A percentile compares a stretch with the other conserved stretches of the same genome.
phyloP scores from a whole-genome alignment of 35 echinoderm and acorn worm species.

The Hemicentrotus pulcherrimus region DNA sequence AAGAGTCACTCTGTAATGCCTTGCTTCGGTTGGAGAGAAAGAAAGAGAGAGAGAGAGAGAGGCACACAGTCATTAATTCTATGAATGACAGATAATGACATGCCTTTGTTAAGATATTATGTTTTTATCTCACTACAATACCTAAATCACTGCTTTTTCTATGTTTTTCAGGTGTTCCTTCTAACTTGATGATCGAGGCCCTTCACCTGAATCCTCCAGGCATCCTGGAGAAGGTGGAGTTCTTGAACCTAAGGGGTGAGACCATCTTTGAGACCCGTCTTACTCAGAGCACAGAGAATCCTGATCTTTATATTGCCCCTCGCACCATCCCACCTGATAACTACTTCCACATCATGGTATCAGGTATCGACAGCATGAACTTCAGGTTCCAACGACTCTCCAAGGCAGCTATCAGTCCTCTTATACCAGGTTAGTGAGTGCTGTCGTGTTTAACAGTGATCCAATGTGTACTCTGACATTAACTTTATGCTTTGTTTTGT shows the following conservation, averaged over 20 bases:
- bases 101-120: no score
- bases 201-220: slow-evolving; percentile 68
- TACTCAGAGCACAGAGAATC: slow-evolving; percentile 31
- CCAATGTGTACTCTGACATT: neutral
- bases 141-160: neutral
- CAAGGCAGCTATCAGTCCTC: slow-evolving; percentile 66
- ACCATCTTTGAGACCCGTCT: slow-evolving; percentile 64
- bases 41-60: no score
- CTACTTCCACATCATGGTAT: slow-evolving; percentile 84
- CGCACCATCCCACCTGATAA: slow-evolving; percentile 76
- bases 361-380: slow-evolving; percentile 74
- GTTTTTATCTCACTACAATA: no score
- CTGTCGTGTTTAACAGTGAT: neutral
- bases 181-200: slow-evolving; percentile 74
- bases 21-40: no score
- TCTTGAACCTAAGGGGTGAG: slow-evolving; percentile 77
- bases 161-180: slow-evolving; percentile 67
- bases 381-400: slow-evolving; percentile 76
- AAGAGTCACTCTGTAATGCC: no score
- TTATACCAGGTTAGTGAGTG: slow-evolving; percentile 75
- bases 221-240: slow-evolving; percentile 69
- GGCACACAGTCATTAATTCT: no score
- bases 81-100: no score
- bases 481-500: no score
- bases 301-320: slow-evolving; percentile 63